A percentile compares a stretch with the other conserved stretches of the same genome.
Conservation (phyloP, 1,140 invertebrate genomes). For the Samia ricini region DNA sequence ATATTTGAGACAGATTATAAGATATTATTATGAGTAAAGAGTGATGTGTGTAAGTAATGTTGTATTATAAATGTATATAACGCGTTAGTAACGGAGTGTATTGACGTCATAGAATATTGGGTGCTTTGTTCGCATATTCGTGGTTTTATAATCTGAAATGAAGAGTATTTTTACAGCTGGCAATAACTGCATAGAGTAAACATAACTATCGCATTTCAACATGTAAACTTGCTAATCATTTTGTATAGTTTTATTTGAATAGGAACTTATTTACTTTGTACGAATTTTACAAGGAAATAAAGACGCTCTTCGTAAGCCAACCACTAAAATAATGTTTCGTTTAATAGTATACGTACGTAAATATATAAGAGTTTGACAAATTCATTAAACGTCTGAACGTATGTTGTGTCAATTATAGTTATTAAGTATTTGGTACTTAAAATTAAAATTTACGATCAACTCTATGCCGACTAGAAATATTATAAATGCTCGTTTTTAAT, state of each 20-base stretch:
- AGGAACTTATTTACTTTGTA: not conserved
- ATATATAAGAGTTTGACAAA: not conserved
- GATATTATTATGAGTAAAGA: not conserved
- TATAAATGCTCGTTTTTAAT: not conserved
- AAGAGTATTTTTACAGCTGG: conserved; percentile 32
- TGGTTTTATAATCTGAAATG: conserved; percentile 28
- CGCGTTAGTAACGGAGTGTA: conserved; percentile 13
- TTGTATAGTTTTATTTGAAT: conserved; percentile 13
- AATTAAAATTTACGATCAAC: not conserved
- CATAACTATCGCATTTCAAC: conserved; percentile 16
- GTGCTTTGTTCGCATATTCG: conserved; percentile 32
- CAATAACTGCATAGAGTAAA: conserved; percentile 26
- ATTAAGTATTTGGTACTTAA: not conserved
- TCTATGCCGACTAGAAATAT: not conserved
- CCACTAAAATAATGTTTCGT: not conserved
- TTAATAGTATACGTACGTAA: not conserved
- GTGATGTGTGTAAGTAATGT: not conserved
- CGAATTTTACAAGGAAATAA: not conserved
- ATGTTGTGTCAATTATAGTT: not conserved
- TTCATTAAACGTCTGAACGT: not conserved
- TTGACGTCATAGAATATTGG: conserved; percentile 38
- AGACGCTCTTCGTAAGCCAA: not conserved
- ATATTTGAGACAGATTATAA: not conserved
- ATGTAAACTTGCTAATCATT: conserved; percentile 8
- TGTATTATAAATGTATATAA: not conserved